Percentiles rank a stretch among this genome's conserved stretches.
These are phyloP conservation scores for Nestor notabilis DNA, from an alignment of 2,113 vertebrate genomes.

Conservation along the genomic window DNA sequence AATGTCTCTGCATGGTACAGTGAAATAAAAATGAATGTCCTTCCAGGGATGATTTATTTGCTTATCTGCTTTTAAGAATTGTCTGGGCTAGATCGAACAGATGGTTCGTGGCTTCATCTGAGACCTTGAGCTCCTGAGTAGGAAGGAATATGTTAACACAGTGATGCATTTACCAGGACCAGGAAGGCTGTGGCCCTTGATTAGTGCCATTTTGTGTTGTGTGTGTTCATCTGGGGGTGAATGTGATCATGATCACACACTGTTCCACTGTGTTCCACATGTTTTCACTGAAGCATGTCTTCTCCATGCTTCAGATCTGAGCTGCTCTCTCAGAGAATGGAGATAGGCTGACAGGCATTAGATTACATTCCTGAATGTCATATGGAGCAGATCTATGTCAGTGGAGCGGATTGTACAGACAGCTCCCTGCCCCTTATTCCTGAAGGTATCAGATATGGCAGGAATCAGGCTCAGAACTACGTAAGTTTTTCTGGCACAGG, in stretches of 20 bases:
- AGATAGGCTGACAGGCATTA: not conserved
- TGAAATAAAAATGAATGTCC: not conserved
- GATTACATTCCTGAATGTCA: not conserved
- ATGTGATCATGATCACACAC: not conserved
- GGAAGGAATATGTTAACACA: not conserved
- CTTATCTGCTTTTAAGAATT: slow-evolving; percentile 28
- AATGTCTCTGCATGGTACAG: not conserved
- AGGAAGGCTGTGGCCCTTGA: not conserved
- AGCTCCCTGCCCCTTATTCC: not conserved
- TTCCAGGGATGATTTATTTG: slow-evolving; percentile 30
- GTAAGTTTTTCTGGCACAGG: not conserved
- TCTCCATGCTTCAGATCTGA: not conserved
- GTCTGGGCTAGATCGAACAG: not conserved
- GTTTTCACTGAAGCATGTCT: not conserved
- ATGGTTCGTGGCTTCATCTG: not conserved
- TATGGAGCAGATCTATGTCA: not conserved
- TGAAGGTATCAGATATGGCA: not conserved
- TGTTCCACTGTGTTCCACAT: not conserved
- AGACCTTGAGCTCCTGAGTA: not conserved
- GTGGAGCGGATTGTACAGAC: not conserved
- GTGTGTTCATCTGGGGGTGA: not conserved
- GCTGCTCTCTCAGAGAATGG: not conserved
- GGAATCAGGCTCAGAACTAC: not conserved
- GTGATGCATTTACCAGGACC: not conserved
- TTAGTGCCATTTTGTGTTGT: not conserved